Evolutionary conservation across 2,797 vertebrate species (phyloP).

Genomic region (Sternarchorhynchus goeldii): DNA sequence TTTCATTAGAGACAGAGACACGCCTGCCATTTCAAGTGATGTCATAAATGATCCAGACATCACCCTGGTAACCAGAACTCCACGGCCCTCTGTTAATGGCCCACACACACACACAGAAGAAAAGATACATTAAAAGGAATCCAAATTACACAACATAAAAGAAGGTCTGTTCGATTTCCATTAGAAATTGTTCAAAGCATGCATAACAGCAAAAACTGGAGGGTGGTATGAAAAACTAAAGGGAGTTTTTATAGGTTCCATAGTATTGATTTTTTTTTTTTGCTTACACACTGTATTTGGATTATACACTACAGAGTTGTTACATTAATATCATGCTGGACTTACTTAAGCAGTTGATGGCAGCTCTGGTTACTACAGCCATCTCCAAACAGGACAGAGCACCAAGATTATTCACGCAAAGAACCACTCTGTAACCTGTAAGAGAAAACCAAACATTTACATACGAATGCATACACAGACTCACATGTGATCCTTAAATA

Average conservation of each 20-base stretch:
- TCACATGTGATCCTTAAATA: background rate
- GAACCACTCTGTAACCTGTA: slow-evolving; percentile 81
- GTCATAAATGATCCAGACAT: slow-evolving; percentile 93
- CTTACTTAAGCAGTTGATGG: slow-evolving; percentile 81
- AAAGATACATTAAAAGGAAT: background rate
- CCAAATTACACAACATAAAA: background rate
- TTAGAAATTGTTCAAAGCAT: too few species aligned
- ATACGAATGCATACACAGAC: background rate
- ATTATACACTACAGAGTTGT: background rate
- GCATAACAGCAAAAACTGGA: too few species aligned
- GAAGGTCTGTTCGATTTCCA: background rate
- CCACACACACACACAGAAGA: background rate
- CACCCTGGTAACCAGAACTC: slow-evolving; percentile 76
- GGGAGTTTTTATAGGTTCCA: too few species aligned
- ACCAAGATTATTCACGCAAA: slow-evolving; percentile 94
- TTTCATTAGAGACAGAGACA: slow-evolving; percentile 87
- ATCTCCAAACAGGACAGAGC: slow-evolving; percentile 91
- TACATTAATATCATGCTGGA: background rate
- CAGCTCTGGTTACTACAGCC: slow-evolving; percentile 80
- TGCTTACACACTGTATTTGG: background rate
- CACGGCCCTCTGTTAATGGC: slow-evolving; percentile 73
- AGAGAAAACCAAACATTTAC: slow-evolving; percentile 14
- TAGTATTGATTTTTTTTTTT: background rate
- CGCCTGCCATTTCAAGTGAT: slow-evolving; percentile 89
- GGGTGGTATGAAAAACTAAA: too few species aligned